Base-by-base conservation (phyloP, 2,797 vertebrate species). In the Botia kubotai region DNA sequence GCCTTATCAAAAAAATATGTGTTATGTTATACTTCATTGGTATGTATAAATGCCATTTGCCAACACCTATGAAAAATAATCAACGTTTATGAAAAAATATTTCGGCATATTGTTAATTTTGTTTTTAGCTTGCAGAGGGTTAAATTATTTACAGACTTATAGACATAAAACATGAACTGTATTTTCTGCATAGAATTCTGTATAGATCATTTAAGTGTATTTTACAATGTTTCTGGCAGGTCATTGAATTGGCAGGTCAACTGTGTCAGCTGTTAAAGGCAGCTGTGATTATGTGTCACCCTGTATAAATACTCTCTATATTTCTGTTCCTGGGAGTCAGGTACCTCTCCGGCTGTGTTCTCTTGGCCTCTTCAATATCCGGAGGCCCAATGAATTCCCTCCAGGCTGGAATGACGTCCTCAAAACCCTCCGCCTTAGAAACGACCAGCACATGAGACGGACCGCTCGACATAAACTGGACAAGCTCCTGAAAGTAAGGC, bases 381-480 rank as follows among this genome's bases (percentile, higher is more conserved):
- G 91, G 89, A 36, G 96, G 94, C 16, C 96, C 96, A 76, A 97
- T 94, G 81, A 96, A 93, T 75, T 89, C 90, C 73, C 86, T 88
- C 96, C 96, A 97, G 29, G 93, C 87, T 1, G 91, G 87, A 36
- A 95, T 90, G 58, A 94, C 91, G 1, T 93, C 90, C 81, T 90
- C 89, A 0, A 87, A 84, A 72, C 83, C 90, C 71, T 93, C 93
- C 0, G 84, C 86, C 71, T 91, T 93, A 85, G 95, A 94, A 72
- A 97, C 91, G 3, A 97, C 89, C 86, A 97, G 92, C 73, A 95
- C 83, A 72, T 92, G 94, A 78, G 93, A 95, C 0, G 94, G 94
- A 39, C 96, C 96, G 21, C 95, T 95, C 81, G 93, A 95, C 95
- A 96, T 96, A 72, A 95, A 95, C 79, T 88, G 90, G 10, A 96